Evolutionary conservation across 2,888 invertebrate genomes (phyloP), one percentile per base, ranked within the genome.

Genomic region (Hyposoter dolosus): DNA sequence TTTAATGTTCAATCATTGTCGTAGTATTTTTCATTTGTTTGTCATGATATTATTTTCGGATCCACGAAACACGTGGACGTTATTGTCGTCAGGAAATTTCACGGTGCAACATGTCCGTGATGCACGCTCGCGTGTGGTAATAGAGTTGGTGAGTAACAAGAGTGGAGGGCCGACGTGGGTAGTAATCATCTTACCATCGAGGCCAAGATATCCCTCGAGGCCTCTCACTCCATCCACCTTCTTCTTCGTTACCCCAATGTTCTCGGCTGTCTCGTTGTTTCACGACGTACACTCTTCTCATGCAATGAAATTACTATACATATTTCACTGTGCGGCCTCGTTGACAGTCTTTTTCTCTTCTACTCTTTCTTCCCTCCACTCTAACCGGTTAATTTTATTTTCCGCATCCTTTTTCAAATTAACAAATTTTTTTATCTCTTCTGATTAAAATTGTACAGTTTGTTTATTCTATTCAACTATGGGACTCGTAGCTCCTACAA

Each of bases 141-240:
- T 86, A 84, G 82, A 86, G 84, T 86, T 75, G 81, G 78, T 76
- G 82, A 76, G 71, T 86, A 82, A 86, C 86, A 84, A 82, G 78
- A 68, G 71, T 71, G 77, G 77, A 84, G 17, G 60, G 66, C 19
- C 60, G 84, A 86, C 84, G 77, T 81, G 86, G 82, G 56, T 72
- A 63, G 84, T 86, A 86, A 86, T 86, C 86, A 86, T 86, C 84
- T 86, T 86, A 86, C 81, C 84, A 86, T 86, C 86, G 86, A 82
- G 71, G 86, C 65, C 74, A 65, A 63, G 47, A 81, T 65, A 81
- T 84, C 86, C 86, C 86, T 82, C 78, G 86, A 78, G 86, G 84
- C 78, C 53, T 65, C 43, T 63, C 45, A 60, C 60, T 19, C n/a
- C n/a, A n/a, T 76, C 60, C 77, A 71, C 69, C 60, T 69, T 56